Percentiles rank a stretch among this genome's conserved stretches.
phyloP scores from a whole-genome alignment of 2,888 invertebrate species.

The Ditula angustiorana region DNA sequence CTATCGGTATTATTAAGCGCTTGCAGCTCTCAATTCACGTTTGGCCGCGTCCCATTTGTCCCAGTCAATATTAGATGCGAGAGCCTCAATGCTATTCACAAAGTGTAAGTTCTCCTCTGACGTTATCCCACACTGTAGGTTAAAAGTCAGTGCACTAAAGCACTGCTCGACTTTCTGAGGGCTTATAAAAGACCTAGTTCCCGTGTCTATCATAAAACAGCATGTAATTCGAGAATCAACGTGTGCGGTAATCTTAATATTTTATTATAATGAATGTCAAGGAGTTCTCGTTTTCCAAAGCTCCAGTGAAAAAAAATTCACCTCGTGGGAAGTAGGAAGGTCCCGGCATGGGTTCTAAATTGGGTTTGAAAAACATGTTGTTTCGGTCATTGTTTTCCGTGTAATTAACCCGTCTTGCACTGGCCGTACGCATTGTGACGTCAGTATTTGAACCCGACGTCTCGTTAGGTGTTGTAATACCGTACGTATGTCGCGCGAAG shows the following conservation, averaged over 20 bases:
- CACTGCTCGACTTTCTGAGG: slow-evolving; percentile 27
- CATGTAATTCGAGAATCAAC: slow-evolving; percentile 38
- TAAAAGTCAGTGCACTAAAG: too few relatives aligned
- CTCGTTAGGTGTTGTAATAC: background rate
- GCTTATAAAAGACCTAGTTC: slow-evolving; percentile 41
- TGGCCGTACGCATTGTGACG: background rate
- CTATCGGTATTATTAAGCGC: too few relatives aligned
- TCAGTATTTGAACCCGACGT: slow-evolving; percentile 10
- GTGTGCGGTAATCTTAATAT: slow-evolving; percentile 38
- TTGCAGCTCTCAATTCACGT: too few relatives aligned
- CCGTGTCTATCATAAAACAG: slow-evolving; percentile 43
- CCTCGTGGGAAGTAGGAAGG: background rate
- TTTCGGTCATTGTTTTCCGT: background rate
- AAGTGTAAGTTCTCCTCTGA: too few relatives aligned
- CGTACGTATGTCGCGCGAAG: background rate
- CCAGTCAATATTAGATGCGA: too few relatives aligned
- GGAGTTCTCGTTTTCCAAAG: slow-evolving; percentile 5
- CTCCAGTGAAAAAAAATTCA: background rate
- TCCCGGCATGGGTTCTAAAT: background rate
- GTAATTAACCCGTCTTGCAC: background rate
- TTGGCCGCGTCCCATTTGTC: too few relatives aligned
- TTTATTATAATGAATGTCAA: slow-evolving; percentile 26
- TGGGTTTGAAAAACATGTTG: background rate
- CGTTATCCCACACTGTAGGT: too few relatives aligned
- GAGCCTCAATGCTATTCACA: too few relatives aligned